Conservation (phyloP, 2,888 invertebrate genomes). For the Cantharis lateralis region DNA sequence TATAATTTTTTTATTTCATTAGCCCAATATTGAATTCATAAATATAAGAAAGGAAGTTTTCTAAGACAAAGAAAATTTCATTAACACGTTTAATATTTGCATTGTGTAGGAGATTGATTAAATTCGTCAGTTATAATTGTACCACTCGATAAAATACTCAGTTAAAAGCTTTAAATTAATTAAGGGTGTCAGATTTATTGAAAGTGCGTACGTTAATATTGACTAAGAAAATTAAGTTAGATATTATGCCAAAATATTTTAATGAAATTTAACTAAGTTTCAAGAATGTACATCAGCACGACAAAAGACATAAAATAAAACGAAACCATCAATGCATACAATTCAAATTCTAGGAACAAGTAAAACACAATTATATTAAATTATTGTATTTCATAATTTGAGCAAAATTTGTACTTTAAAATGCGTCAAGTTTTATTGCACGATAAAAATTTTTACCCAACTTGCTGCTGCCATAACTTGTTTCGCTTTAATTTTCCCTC, state of each 20-base stretch:
- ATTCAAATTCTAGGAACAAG: constrained; percentile 11
- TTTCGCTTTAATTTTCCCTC: background rate
- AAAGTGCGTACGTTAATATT: background rate
- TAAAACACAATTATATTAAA: background rate
- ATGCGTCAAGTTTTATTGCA: background rate
- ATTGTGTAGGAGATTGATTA: background rate
- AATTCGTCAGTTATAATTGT: background rate
- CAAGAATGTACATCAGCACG: background rate
- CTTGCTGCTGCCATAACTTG: background rate
- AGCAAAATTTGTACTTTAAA: background rate
- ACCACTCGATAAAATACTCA: constrained; percentile 1
- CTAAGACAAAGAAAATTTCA: background rate
- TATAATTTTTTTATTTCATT: background rate
- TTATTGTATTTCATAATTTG: background rate
- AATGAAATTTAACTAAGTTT: constrained; percentile 2
- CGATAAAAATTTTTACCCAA: background rate
- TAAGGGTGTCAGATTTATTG: constrained; percentile 3
- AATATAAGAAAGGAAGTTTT: background rate
- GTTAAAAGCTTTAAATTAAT: constrained; percentile 3
- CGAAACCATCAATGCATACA: background rate
- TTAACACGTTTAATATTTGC: background rate
- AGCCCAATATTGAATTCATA: background rate
- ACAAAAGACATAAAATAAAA: background rate
- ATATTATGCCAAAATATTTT: constrained; percentile 3
- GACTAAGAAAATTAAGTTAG: constrained; percentile 2